Base-by-base conservation (phyloP, 2,888 invertebrate species). In the Notodonta ziczac region DNA sequence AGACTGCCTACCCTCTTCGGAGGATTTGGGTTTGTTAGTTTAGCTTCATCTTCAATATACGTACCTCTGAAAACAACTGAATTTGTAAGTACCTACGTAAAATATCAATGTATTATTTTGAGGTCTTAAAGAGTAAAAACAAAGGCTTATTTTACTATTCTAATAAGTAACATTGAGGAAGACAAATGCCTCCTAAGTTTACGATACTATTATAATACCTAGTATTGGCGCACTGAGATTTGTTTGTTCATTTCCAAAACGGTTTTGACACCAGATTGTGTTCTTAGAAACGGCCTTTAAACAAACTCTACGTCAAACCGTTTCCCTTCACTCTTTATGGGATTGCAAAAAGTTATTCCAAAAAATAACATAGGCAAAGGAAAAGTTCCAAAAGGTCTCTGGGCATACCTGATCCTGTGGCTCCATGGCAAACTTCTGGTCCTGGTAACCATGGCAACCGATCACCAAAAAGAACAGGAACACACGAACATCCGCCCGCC, bases 401-500 rank as follows among this genome's bases (percentile, higher is more conserved):
- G 61, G 10, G 63, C 24, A 61, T 77, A 91, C 91, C 89, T 92
- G 96, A 94, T 98, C 98, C 87, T 97, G 96, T 4, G 99, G 99
- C 84, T 98, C 97, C 95, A 97, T 97, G 46, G 97, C 97, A 88
- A 99, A 98, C 87, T 97, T 96, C 91, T 99, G 98, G 81, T 96
- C 95, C 66, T 87, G 86, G 76, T 83, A 83, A 77, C 93, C 83
- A 90, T 89, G 74, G 83, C 89, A 86, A 83, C 88, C 80, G 82
- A 90, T 72, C 65, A 80, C 76, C 68, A 76, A 66, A 63, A 84
- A 79, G 75, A 80, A 69, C 77, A 91, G 82, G 77, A 89, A 82
- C 83, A 85, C 77, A 74, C 83, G 81, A 73, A 82, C 87, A 80
- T 89, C 86, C 89, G 86, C 80, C 67, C 73, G 76, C 74, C 75